phyloP scores from a whole-genome alignment of 2,888 invertebrate species.

The Sipha maydis region DNA sequence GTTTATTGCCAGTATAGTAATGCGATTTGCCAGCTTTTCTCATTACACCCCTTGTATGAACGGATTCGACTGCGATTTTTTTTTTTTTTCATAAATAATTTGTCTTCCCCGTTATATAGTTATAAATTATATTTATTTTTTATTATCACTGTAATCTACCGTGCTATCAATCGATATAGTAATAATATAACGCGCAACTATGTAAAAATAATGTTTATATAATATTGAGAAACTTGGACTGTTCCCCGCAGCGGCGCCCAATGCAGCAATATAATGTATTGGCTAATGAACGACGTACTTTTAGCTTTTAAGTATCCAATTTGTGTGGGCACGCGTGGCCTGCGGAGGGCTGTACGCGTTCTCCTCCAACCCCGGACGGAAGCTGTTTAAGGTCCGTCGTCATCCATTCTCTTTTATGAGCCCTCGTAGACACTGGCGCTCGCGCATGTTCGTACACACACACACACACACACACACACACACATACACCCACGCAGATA shows the following conservation, averaged over 20 bases:
- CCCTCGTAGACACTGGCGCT: background rate
- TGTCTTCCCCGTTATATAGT: background rate
- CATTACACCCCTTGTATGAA: background rate
- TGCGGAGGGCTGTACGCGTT: background rate
- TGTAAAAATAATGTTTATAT: no score
- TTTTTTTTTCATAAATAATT: background rate
- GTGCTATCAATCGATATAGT: no score
- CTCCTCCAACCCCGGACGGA: background rate
- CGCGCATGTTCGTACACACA: background rate
- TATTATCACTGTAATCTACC: background rate
- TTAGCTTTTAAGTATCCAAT: slow-evolving; percentile 35
- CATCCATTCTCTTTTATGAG: slow-evolving; percentile 3
- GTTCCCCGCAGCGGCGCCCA: background rate
- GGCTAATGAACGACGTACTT: slow-evolving; percentile 45
- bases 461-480: no score
- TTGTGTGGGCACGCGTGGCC: background rate
- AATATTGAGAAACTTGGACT: no score
- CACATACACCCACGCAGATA: background rate
- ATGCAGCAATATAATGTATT: slow-evolving; percentile 26
- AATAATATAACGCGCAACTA: background rate
- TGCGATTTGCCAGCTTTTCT: background rate
- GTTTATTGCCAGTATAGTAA: no score
- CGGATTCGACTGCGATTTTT: background rate
- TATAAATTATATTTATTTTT: slow-evolving; percentile 12
- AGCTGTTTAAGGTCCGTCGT: slow-evolving; percentile 23